Evolutionary conservation across 2,113 vertebrate species (phyloP), one percentile per base, ranked within the genome.

Genomic region (Engystomops pustulosus): DNA sequence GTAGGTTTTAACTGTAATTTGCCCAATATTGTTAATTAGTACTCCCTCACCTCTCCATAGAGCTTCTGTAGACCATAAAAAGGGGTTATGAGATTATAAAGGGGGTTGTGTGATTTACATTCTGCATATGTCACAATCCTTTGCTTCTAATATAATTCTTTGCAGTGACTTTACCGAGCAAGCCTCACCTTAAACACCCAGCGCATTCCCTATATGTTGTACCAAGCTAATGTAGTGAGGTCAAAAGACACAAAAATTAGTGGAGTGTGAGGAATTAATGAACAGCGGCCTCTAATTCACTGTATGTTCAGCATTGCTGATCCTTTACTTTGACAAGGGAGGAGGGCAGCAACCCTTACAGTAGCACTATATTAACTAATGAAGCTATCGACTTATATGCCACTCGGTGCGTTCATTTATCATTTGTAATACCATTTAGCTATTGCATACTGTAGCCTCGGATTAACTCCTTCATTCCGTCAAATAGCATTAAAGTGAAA

Each of bases 401-500:
- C 51, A 78, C 75, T 41, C 30, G 32, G 32, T 34, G 15, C 53
- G 15, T 60, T 60, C 30, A 58, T 78, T 78, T 78, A 78, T 58
- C 51, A 41, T 60, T 17, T 58, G 51, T 60, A 60, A 60, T 78
- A 47, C 55, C 58, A 67, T 79, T 79, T 47, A 45, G 77, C 38
- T 15, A 45, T 62, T 62, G 79, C 45, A 34, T 18, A 51, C 30
- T 55, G 30, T 53, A 53, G 20, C 69, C 27, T 8, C 71, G 23
- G 20, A 38, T 81, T 81, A 81, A 81, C 65, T 68, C 79, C 30
- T 81, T 70, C 45, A 70, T 65, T 81, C 32, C 10, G 45, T 81
- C 79, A 81, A 30, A 53, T 55, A 68, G 65, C 45, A 71, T 81
- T 81, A 81, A 71, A 53, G 3, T 68, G 62, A 81, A 68, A 70